Evolutionary conservation across 1,140 invertebrate species (phyloP), one percentile per base, ranked within the genome.

Genomic region (Drosophila mayri): DNA sequence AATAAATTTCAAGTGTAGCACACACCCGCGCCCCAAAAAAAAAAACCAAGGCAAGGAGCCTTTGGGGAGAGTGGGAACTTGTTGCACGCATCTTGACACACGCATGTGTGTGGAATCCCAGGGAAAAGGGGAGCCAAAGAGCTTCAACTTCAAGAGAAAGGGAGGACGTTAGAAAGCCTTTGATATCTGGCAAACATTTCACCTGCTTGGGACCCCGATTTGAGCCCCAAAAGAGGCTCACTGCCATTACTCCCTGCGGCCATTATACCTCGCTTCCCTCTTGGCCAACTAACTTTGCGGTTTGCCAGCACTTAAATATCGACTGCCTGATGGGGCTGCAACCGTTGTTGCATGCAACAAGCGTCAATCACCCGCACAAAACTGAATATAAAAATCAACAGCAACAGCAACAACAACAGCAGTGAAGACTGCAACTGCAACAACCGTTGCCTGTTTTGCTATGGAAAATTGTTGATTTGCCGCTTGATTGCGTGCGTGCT

Each of bases 381-480:
- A 72, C 68, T 81, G 76, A 74, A 67, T 76, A 59, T 44, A 76
- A 68, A 76, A 66, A 49, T 32, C 50, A 72, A 58, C 50, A 60
- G 35, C 35, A 64, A 35, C 61, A 38, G 12, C 35, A 43, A 55
- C 38, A 44, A 25, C 63, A 44, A 20, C 18, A 46, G 30, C 30
- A 37, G 10, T 6, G 10, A 28, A 32, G 37, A 60, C 14, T 59
- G 57, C 20, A 62, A 62, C 63, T 61, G 63, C 63, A 66, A 62
- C 64, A 62, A 68, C 65, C 84, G 85, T 90, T 85, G 81, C 77
- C 86, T 85, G 66, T 76, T 86, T 90, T 79, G 64, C 78, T 81
- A 81, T 90, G 85, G 85, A 88, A 88, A 90, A 86, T 90, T 90
- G 86, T 90, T 84, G 85, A 85, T 90, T 90, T 90, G 86, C 86